phyloP scores from a whole-genome alignment of 2,113 vertebrate genomes.

The rabbit (Oryctolagus cuniculus) region mOryCun1.1 NC_091451.1:42142501-42143000 shows the following conservation, averaged over 20 bases:
- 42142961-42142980: too few relatives aligned
- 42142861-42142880: not conserved
- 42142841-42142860: not conserved
- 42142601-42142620: accelerated
- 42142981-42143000: not conserved
- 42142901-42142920: not conserved
- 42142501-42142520: accelerated
- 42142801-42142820: not conserved
- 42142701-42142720: not conserved
- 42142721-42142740: accelerated
- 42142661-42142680: accelerated
- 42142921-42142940: not conserved
- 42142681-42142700: not conserved
- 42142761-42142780: not conserved
- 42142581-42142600: accelerated
- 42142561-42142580: accelerated
- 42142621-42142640: too few relatives aligned
- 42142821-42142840: not conserved
- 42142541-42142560: not conserved
- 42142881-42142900: not conserved
- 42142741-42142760: not conserved
- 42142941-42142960: not conserved
- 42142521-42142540: accelerated
- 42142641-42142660: not conserved
- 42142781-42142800: not conserved